These are phyloP conservation scores for Ectobius pallidus DNA, from an alignment of 2,888 invertebrate genomes.

Conservation along the genomic window DNA sequence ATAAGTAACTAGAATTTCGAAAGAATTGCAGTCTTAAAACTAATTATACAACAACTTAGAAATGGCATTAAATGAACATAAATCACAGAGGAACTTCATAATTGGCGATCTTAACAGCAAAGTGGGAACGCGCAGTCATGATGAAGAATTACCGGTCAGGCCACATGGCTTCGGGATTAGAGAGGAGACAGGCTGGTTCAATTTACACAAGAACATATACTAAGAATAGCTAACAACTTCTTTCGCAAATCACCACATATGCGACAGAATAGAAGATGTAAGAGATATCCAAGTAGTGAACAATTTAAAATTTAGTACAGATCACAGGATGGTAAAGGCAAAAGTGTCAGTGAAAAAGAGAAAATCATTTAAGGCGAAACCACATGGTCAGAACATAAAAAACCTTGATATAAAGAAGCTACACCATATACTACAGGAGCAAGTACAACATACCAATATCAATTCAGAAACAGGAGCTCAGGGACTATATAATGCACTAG, in stretches of 20 bases:
- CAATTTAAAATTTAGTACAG: no score
- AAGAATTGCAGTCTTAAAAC: neutral
- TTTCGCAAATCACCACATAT: neutral
- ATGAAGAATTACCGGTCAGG: neutral
- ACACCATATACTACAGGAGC: neutral
- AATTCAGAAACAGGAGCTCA: no score
- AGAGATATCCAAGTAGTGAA: no score
- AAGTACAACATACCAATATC: no score
- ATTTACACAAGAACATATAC: neutral
- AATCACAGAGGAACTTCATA: no score
- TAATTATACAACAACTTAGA: neutral
- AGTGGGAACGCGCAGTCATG: neutral
- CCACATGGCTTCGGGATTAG: neutral
- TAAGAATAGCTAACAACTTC: no score
- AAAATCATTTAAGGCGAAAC: no score
- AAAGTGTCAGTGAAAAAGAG: no score
- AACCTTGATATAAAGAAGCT: neutral
- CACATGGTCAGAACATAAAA: neutral
- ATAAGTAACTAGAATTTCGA: neutral
- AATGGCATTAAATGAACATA: neutral
- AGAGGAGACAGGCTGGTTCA: neutral
- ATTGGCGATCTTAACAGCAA: neutral
- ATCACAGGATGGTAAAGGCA: no score
- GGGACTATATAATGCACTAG: no score
- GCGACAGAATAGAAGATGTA: no score